These are phyloP conservation scores for Drosophila demipolita DNA, from an alignment of 2,888 invertebrate genomes.

Conservation along the genomic window DNA sequence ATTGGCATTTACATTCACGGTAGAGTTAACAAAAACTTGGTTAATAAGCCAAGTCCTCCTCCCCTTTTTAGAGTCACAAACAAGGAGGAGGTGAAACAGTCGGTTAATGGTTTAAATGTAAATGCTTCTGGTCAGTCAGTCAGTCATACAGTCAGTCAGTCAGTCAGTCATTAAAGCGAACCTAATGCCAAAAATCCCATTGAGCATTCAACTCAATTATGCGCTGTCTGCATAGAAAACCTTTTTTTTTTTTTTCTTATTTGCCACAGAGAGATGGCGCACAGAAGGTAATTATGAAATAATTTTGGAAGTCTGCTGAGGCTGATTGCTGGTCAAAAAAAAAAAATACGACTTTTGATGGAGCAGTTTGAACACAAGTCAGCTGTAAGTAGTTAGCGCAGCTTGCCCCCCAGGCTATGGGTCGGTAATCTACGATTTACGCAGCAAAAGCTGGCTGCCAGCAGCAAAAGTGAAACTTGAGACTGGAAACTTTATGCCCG, in stretches of 20 bases:
- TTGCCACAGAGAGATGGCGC: constrained; percentile 9
- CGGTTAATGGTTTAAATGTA: constrained; percentile 30
- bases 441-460: constrained; percentile 21
- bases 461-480: constrained; percentile 68
- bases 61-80: neutral
- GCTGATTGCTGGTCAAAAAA: constrained; percentile 21
- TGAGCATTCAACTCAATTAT: constrained; percentile 50
- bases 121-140: constrained; percentile 26
- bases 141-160: neutral
- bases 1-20: neutral
- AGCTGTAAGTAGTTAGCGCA: constrained; percentile 1
- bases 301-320: constrained; percentile 25
- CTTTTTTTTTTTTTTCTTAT: neutral
- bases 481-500: constrained; percentile 60
- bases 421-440: constrained; percentile 51
- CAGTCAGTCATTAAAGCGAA: constrained; percentile 41
- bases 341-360: constrained; percentile 23
- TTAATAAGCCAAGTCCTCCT: neutral
- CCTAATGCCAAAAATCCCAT: constrained; percentile 43
- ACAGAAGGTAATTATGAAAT: constrained; percentile 54
- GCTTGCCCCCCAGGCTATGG: constrained; percentile 50
- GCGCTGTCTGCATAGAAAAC: constrained; percentile 34
- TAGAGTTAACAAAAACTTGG: constrained; percentile 1
- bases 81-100: constrained; percentile 18
- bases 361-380: constrained; percentile 6